Base-by-base conservation (phyloP, 2,113 vertebrate genomes). In the Neolamprologus variostigma region DNA sequence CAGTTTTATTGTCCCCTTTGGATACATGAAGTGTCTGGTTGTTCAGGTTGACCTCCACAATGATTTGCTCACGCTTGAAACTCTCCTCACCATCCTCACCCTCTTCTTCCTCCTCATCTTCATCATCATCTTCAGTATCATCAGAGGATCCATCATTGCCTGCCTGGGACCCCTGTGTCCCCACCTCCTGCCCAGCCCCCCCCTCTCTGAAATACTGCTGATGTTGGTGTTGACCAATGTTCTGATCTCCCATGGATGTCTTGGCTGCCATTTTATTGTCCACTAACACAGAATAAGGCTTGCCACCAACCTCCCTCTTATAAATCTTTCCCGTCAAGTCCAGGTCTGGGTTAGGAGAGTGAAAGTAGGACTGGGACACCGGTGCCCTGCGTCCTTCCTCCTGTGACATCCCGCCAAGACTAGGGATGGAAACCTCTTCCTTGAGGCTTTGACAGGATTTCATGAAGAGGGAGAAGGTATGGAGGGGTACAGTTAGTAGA, bases 41-140 rank as follows among this genome's bases (percentile, higher is more conserved):
- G 97, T 99, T 99, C 95, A 99, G 97, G 96, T 99, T 99, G 87
- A 99, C 98, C 96, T 99, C 99, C 42, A 99, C 99, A 88, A 99
- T 99, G 94, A 99, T 99, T 97, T 99, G 98, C 94, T 98, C 98
- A 89, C 98, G 98, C 96, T 99, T 99, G 95, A 98, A 99, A 86
- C 96, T 97, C 89, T 97, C 97, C 81, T 98, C 98, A 2, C 87
- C 94, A 2, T 95, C 95, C 12, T 95, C 95, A 21, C 95, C 97
- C 14, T 97, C 97, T 4, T 97, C 97, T 10, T 97, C 98, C n/a
- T 97, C 97, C 19, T 97, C 97, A 8, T 97, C 97, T 1, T 96
- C 95, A 0, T 94, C 95, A 3, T 95, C 95, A 2, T 94, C 92
- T 73, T 98, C 98, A 40, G 97, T 97, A 82, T 98, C 97, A 4